These are phyloP conservation scores for Drymonia ruficornis DNA, from an alignment of 2,888 invertebrate species.

Conservation along the genomic window DNA sequence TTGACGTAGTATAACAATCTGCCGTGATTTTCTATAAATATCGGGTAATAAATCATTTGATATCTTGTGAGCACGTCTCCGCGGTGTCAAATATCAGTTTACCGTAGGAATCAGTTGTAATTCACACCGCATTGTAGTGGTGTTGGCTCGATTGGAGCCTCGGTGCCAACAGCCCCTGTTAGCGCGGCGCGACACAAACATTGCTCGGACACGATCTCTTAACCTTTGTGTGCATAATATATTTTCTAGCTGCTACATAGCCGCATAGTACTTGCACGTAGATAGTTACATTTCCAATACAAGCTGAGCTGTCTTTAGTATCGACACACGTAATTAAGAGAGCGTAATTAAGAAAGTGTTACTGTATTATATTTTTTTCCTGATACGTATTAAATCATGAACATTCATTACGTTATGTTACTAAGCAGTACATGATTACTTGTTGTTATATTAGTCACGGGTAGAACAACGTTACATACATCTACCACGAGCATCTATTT, in stretches of 20 bases:
- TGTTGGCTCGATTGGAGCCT: constrained; percentile 51
- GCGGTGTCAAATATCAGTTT: constrained; percentile 66
- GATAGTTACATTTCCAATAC: neutral
- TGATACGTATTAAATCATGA: no score
- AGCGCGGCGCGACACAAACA: constrained; percentile 66
- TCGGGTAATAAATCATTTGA: constrained; percentile 67
- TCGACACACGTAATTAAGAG: no score
- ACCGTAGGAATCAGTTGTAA: constrained; percentile 65
- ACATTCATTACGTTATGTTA: no score
- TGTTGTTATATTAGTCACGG: no score
- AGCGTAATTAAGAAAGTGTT: no score
- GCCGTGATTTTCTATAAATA: constrained; percentile 42
- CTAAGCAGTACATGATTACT: no score
- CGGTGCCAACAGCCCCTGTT: constrained; percentile 53
- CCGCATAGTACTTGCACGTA: neutral
- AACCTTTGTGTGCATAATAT: constrained; percentile 46
- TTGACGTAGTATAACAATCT: constrained; percentile 30
- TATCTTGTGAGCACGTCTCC: constrained; percentile 61
- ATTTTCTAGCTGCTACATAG: neutral
- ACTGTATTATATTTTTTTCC: no score
- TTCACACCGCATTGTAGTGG: constrained; percentile 65
- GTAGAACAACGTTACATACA: no score
- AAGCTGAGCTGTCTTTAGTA: no score
- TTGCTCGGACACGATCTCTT: constrained; percentile 47
- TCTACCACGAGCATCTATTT: no score